Base-by-base conservation (phyloP, 1,140 invertebrate genomes). In the Pygmarrhopalites habei region DNA sequence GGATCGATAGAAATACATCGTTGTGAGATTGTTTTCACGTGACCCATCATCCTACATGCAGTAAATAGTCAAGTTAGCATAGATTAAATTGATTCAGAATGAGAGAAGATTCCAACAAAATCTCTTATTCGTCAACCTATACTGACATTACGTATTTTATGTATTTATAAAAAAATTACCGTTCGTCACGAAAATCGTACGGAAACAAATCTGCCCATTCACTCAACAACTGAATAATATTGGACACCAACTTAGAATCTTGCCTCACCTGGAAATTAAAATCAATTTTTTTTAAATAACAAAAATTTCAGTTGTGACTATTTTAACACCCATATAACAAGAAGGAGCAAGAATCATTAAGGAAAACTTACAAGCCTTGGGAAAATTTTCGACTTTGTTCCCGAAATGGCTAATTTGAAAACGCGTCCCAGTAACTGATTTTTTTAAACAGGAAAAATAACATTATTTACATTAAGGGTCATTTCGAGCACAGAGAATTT, bases 191-290 rank as follows among this genome's bases (percentile, higher is more conserved):
- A 76, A 97, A 97, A 77, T 98, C 94, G 76, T 96, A 95, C 1
- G 93, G 92, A 77, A 96, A 95, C 67, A 89, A 90, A 73, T 91
- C 88, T 47, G 89, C 93, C 94, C 94, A 97, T 77, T 95, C 90
- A 47, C 85, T 86, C 29, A 95, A 77, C 46, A 95, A 79, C 65
- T 90, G 88, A 26, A 95, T 87, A 70, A 89, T 75, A 71, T 85
- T 79, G 43, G 83, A 82, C 47, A 85, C 82, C 75, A 86, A 56
- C 46, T 70, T 70, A 10, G 57, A 60, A 35, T 68, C 67, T 53
- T 68, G 1, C 10, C 28, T 44, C 1, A 46, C 0, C 15, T 35
- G n/a, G n/a, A n/a, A 35, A 35, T 1, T 32, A 32, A 1, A 19
- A 14, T 14, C 26, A 3, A 15, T 2, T 32, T 35, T 23, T 10